A percentile compares a stretch with the other conserved stretches of the same genome.
Evolutionary conservation across 2,113 vertebrate genomes (phyloP).

Genomic region (Quiscalus mexicanus): DNA sequence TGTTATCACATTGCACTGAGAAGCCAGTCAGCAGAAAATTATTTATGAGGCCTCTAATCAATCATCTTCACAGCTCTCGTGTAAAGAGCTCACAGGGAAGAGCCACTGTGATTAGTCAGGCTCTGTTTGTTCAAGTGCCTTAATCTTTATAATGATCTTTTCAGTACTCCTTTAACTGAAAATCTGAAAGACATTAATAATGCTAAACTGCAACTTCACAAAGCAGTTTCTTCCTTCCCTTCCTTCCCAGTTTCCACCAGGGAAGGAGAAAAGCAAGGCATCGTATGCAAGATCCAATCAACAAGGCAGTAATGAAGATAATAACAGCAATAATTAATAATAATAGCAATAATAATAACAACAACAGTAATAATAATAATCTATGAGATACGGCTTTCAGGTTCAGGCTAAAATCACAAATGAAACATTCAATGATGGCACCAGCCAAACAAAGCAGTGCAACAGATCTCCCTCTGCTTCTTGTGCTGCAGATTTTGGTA

Average conservation of each 20-base stretch:
- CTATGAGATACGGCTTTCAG: neutral
- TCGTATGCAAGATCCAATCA: accelerated
- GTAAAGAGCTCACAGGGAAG: neutral
- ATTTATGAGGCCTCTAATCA: neutral
- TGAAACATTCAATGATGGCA: accelerated
- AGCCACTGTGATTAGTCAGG: neutral
- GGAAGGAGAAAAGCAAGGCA: neutral
- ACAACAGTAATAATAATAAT: neutral
- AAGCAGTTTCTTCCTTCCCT: neutral
- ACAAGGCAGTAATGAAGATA: neutral
- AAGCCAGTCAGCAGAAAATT: neutral
- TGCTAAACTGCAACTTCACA: neutral
- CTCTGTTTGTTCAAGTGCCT: neutral
- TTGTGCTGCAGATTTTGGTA: accelerated
- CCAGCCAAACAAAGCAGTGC: neutral
- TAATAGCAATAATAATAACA: accelerated
- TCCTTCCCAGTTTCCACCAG: neutral
- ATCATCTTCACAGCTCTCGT: neutral
- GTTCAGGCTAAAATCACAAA: neutral
- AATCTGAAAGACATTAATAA: neutral
- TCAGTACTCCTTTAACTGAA: neutral
- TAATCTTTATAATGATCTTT: neutral
- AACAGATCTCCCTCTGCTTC: neutral
- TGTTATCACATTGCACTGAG: neutral
- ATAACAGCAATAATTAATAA: accelerated